Base-by-base conservation (phyloP, 2,888 invertebrate species). In the Napeogenes inachia region DNA sequence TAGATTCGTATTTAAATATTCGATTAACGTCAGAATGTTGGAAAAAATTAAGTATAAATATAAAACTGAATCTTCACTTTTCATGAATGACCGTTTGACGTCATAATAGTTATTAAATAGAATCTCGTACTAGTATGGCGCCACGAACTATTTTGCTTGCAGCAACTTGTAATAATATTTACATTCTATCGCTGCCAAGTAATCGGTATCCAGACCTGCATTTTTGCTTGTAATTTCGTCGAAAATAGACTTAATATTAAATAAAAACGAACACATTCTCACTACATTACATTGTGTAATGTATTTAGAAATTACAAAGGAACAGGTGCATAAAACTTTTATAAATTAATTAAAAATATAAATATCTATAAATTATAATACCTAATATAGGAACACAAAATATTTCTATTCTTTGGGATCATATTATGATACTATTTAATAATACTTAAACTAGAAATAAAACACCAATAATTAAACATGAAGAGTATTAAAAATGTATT, bases 1-100 rank as follows among this genome's bases (percentile, higher is more conserved):
- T 75, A 78, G 73, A 70, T 67, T 69, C 65, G 71, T 68, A 71
- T 71, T 73, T 71, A 71, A 75, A 75, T 74, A 73, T 70, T 62
- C 57, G 60, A 65, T 70, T 67, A 64, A 70, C 69, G 70, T 68
- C 68, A 65, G 50, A 66, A 68, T 62, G 62, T 42, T 10, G 12
- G 67, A 65, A 59, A 70, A 56, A 66, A 67, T 71, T 73, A 68
- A 21, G 50, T 50, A 50, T 50, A 68, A 74, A 78, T 76, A 73
- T 76, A 73, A 73, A 77, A 65, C 73, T 76, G 72, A 54, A 62
- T 76, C 77, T 79, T 80, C 68, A 70, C 77, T 73, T 73, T 80
- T 86, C 80, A 83, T 89, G 88, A 89, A 89, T 89, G 89, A 78
- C 77, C 61, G 73, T 78, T 61, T 84, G 84, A 87, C 87, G 88